Percentiles rank a stretch among this genome's conserved stretches.
Evolutionary conservation across 1,140 invertebrate genomes (phyloP).

Genomic region (Acromyrmex echinatior): DNA sequence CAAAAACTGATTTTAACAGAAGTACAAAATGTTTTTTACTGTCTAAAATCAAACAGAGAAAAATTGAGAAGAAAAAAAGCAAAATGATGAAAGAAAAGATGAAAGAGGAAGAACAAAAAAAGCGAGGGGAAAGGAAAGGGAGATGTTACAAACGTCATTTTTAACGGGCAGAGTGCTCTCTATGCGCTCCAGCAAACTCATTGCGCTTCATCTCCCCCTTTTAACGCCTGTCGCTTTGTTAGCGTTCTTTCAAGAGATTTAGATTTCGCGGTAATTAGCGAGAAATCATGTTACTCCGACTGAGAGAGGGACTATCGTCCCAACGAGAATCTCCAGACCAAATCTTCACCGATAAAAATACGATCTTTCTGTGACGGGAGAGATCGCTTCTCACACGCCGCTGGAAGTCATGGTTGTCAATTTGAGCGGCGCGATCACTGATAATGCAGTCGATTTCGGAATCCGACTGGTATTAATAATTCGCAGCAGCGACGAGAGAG

Average conservation of each 20-base stretch:
- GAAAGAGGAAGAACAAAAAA: background rate
- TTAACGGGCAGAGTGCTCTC: slow-evolving; percentile 46
- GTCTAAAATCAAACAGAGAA: slow-evolving; percentile 65
- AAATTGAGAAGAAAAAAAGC: background rate
- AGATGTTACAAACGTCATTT: slow-evolving; percentile 69
- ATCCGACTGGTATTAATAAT: slow-evolving; percentile 60
- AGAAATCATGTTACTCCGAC: slow-evolving; percentile 34
- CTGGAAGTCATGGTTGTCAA: background rate
- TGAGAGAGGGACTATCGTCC: too few species aligned
- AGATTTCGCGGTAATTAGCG: slow-evolving; percentile 69
- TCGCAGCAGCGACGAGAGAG: slow-evolving; percentile 36
- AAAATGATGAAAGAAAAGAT: background rate
- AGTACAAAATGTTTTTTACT: too few species aligned
- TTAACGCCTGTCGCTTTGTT: slow-evolving; percentile 51
- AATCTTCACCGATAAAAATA: background rate
- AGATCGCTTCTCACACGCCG: background rate
- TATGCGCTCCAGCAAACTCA: background rate
- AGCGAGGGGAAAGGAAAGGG: slow-evolving; percentile 20
- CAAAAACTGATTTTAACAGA: too few species aligned
- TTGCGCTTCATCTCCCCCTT: slow-evolving; percentile 42
- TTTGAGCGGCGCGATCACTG: slow-evolving; percentile 25
- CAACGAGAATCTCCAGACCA: background rate
- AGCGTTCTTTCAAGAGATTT: slow-evolving; percentile 61
- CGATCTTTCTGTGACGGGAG: background rate
- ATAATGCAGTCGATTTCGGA: slow-evolving; percentile 50